Evolutionary conservation across 2,888 invertebrate species (phyloP), one percentile per base, ranked within the genome.

Genomic region (Drosophila cognata): DNA sequence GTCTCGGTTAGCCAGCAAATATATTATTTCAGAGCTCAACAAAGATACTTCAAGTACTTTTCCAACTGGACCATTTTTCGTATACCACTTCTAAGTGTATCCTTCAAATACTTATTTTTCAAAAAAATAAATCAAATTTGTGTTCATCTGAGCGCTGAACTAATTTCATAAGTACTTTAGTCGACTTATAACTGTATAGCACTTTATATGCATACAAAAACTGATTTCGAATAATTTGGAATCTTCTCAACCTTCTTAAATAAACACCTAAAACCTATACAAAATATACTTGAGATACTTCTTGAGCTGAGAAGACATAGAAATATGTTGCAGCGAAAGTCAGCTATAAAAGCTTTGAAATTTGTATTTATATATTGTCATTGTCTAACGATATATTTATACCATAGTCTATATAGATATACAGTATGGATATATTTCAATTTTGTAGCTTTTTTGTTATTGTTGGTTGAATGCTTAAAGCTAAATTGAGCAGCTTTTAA

Each of bases 381-480:
- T 25, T 21, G 52, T 46, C 36, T 25, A 36, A 25, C 43, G 25
- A 18, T 43, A 28, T 46, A 52, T 38, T 43, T 35, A 68, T 67
- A 56, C 8, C 25, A 46, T 25, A 25, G 46, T 46, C 46, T 25
- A 46, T 25, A 46, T 25, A 25, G 46, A 25, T 5, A 46, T 46
- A 28, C 21, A n/a, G 31, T 28, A 33, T 55, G 21, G 55, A 28
- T 29, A 38, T 28, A 28, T 51, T 46, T n/a, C 16, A 28, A 41
- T 57, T 38, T 31, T 31, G 28, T 28, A 58, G 69, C 68, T 58
- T 53, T 58, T 53, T 68, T 67, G 43, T 52, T 52, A 25, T 65
- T 65, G 33, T 46, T 35, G 25, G 55, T 21, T 35, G 18, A 52
- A 41, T n/a, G 59, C 36, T 46, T 29, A 52, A 25, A 28, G 51